These are phyloP conservation scores for Lepidothrix coronata DNA, from an alignment of 2,113 vertebrate species.

Conservation along the genomic window DNA sequence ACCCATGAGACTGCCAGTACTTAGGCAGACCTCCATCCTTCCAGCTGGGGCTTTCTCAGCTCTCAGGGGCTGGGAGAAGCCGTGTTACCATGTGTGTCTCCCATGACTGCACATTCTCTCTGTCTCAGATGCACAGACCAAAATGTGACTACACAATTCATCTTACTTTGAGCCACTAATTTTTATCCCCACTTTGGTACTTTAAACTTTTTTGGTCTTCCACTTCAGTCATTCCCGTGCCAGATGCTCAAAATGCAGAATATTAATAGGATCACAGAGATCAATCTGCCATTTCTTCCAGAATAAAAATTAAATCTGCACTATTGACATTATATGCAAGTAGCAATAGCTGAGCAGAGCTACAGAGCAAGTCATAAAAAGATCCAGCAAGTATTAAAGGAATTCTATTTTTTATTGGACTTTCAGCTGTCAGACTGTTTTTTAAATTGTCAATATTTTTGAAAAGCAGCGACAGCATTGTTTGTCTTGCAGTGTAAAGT, in stretches of 20 bases:
- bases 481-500: not conserved
- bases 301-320: not conserved
- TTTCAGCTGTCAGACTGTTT: not conserved
- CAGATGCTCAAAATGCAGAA: not conserved
- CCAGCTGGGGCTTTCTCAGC: not conserved
- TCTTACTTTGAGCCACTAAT: not conserved
- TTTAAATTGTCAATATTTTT: not conserved
- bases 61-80: not conserved
- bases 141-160: rapidly evolving
- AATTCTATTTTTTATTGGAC: not conserved
- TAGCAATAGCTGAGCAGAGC: not conserved
- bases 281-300: not conserved
- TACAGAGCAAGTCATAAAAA: not conserved
- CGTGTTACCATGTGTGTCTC: rapidly evolving
- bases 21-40: not conserved
- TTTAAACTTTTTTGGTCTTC: not conserved
- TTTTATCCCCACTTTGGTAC: not conserved
- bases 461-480: not conserved
- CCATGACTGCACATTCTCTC: rapidly evolving
- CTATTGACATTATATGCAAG: not conserved
- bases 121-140: rapidly evolving
- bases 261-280: not conserved
- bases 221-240: not conserved
- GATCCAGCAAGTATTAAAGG: not conserved
- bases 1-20: rapidly evolving